Conservation (phyloP, 2,113 vertebrate species). For the Paracanthobrama guichenoti region DNA sequence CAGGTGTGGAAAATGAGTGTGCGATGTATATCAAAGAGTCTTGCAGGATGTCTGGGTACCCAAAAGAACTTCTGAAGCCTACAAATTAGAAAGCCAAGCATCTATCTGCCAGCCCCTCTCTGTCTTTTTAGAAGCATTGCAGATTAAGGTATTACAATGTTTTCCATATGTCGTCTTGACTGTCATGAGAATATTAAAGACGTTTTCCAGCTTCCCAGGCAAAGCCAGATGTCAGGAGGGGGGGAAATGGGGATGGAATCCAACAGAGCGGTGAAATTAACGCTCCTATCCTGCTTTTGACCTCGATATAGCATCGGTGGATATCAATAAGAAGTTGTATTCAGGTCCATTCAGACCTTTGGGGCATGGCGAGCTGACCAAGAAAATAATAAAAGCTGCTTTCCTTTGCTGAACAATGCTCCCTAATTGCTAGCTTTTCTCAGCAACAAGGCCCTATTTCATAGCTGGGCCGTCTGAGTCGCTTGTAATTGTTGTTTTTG, state of each 20-base stretch:
- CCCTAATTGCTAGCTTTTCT: constrained; percentile 83
- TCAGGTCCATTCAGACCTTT: constrained; percentile 57
- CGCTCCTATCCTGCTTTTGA: constrained; percentile 81
- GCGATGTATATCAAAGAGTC: background rate
- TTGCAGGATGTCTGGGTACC: constrained; percentile 32
- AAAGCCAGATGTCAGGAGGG: constrained; percentile 85
- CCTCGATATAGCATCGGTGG: constrained; percentile 77
- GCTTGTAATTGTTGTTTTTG: constrained; percentile 88
- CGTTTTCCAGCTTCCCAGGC: constrained; percentile 89
- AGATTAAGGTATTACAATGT: constrained; percentile 89
- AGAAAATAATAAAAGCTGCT: constrained; percentile 64
- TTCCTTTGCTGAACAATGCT: constrained; percentile 76
- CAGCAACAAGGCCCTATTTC: constrained; percentile 82
- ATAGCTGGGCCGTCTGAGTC: constrained; percentile 82
- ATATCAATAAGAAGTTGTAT: constrained; percentile 74
- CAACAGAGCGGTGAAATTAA: constrained; percentile 85
- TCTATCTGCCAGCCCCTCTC: constrained; percentile 59
- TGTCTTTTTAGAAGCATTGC: constrained; percentile 79
- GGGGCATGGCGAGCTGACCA: constrained; percentile 56
- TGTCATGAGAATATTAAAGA: constrained; percentile 92
- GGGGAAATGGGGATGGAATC: constrained; percentile 62
- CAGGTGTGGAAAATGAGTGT: constrained; percentile 7
- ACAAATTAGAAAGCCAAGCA: constrained; percentile 78
- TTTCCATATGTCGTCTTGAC: constrained; percentile 91
- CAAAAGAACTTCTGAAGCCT: constrained; percentile 70